Percentiles rank a stretch among this genome's conserved stretches.
These are phyloP conservation scores for Homalodisca vitripennis DNA, from an alignment of 1,140 invertebrate species.

Conservation along the genomic window DNA sequence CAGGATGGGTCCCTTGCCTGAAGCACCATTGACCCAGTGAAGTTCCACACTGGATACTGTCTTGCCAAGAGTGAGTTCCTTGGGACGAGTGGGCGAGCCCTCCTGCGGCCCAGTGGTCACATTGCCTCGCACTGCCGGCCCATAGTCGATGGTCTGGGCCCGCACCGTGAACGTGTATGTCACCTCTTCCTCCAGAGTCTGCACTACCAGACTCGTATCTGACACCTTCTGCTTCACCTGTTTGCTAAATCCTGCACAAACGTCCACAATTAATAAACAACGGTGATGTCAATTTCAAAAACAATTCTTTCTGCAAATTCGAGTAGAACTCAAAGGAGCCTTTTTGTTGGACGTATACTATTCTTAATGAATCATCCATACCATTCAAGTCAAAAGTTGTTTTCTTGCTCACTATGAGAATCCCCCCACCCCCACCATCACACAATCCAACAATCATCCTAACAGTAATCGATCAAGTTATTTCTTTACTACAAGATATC, in stretches of 20 bases:
- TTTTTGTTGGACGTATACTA: too few relatives aligned
- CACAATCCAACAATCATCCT: too few relatives aligned
- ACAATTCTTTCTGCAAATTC: too few relatives aligned
- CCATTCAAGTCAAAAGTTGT: too few relatives aligned
- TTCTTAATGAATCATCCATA: too few relatives aligned
- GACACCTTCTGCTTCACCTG: conserved; percentile 93
- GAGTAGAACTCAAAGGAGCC: too few relatives aligned
- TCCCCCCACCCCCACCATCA: too few relatives aligned
- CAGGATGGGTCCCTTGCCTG: conserved; percentile 72
- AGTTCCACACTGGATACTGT: conserved; percentile 83
- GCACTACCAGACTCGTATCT: conserved; percentile 73
- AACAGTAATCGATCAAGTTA: too few relatives aligned
- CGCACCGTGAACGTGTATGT: conserved; percentile 79
- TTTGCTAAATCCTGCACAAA: conserved; percentile 78
- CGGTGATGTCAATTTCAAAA: too few relatives aligned
- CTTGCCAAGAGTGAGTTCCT: conserved; percentile 68
- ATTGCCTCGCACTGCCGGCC: conserved; percentile 72
- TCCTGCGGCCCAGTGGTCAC: conserved; percentile 93
- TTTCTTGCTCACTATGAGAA: too few relatives aligned
- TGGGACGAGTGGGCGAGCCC: conserved; percentile 80
- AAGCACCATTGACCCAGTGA: conserved; percentile 83
- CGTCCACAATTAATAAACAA: too few relatives aligned
- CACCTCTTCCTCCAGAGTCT: conserved; percentile 86
- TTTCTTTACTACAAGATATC: too few relatives aligned
- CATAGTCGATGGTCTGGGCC: conserved; percentile 85